A percentile compares a stretch with the other conserved stretches of the same genome.
Evolutionary conservation across 2,113 vertebrate genomes (phyloP).

Genomic region (Cyprinus carpio): DNA sequence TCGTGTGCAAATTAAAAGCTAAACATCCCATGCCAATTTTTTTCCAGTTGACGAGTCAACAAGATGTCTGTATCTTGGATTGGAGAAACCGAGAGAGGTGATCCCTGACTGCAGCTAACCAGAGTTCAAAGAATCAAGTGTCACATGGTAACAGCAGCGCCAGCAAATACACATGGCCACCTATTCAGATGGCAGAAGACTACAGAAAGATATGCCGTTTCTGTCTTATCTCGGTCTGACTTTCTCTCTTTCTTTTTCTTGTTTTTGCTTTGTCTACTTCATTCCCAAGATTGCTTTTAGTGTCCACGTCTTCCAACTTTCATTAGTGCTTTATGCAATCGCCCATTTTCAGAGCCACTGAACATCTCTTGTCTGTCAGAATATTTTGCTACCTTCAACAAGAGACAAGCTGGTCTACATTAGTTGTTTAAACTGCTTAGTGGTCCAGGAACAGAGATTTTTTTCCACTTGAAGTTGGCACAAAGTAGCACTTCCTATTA

Average conservation of each 20-base stretch:
- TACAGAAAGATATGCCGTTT: background rate
- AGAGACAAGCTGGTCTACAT: background rate
- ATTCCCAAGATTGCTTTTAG: background rate
- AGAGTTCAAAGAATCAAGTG: slow-evolving; percentile 51
- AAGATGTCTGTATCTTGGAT: background rate
- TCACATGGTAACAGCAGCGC: slow-evolving; percentile 17
- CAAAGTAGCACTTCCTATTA: background rate
- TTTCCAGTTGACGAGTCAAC: too few species aligned
- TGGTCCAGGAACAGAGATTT: background rate
- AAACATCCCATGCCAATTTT: background rate
- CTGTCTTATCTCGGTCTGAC: slow-evolving; percentile 21
- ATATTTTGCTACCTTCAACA: background rate
- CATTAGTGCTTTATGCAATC: background rate
- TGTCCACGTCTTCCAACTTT: slow-evolving; percentile 11
- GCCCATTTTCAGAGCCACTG: background rate
- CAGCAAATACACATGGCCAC: background rate
- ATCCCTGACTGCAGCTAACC: slow-evolving; percentile 16
- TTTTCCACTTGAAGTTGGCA: background rate
- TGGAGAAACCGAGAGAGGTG: slow-evolving; percentile 3
- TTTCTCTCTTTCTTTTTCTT: slow-evolving; percentile 13
- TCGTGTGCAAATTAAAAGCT: background rate
- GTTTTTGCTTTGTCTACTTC: background rate
- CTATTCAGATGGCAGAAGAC: slow-evolving; percentile 38
- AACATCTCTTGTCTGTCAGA: background rate
- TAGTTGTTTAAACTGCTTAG: background rate